Evolutionary conservation across 2,888 invertebrate species (phyloP), one percentile per base, ranked within the genome.

Genomic region (Alsophila aescularia): DNA sequence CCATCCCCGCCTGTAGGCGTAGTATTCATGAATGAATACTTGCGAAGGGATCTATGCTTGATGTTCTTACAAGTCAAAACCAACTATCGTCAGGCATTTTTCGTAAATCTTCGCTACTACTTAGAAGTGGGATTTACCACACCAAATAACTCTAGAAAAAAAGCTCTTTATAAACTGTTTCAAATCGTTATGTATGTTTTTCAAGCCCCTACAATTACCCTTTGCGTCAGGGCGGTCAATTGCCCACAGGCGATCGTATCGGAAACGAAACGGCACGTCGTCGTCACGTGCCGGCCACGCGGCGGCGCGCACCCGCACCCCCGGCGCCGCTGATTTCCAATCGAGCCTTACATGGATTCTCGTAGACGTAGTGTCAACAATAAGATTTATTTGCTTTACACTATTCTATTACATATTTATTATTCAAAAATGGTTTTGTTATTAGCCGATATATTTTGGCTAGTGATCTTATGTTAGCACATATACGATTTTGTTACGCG

Each of bases 211-310:
- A 43, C 24, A 34, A 45, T 31, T 35, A 24, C 15, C 21, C 36
- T 31, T 32, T 12, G 36, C 36, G 24, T 24, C 13, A 10, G 45
- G 7, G 3, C 50, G 41, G 45, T 18, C 56, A 54, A 51, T 59
- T 52, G 50, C 50, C 52, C 37, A 24, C 14, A 24, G 60, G 48
- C 50, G 53, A 48, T 51, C 24, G 42, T 52, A 49, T 57, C 43
- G 51, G 39, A 37, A 51, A 43, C 44, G 32, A 29, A 47, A 39
- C 45, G 36, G 12, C 70, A 62, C 70, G 69, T 58, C 53, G 13
- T 27, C 31, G 53, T 55, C 64, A 62, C 60, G 64, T 52, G 45
- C 32, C 55, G 32, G n/a, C n/a, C 43, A 54, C 37, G 48, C 35
- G 15, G 37, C 37, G 31, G 15, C 54, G 39, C 55, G 44, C 54